Conservation (phyloP, 2,797 vertebrate genomes). For the Tauraco hartlaubi region DNA sequence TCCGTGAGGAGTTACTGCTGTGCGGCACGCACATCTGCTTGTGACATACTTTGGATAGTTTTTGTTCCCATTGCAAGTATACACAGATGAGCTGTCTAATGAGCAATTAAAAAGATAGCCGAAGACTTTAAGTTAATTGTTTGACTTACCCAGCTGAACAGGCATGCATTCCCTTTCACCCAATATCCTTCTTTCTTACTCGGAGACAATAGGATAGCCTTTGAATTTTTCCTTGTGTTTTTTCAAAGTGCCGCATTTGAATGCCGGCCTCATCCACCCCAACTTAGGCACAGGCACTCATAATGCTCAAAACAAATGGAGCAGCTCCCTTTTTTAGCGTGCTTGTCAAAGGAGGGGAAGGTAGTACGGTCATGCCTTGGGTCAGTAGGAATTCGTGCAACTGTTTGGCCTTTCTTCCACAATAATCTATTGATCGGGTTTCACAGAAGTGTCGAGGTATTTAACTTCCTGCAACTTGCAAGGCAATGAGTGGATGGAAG, state of each 20-base stretch:
- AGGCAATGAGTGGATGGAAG: not conserved
- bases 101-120: slow-evolving; percentile 24
- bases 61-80: not conserved
- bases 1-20: not conserved
- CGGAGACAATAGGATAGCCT: not conserved
- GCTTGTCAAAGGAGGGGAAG: not conserved
- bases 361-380: not conserved
- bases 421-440: not conserved
- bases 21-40: not conserved
- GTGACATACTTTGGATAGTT: not conserved
- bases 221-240: not conserved
- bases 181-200: not conserved
- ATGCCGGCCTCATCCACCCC: not conserved
- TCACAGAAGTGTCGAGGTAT: not conserved
- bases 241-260: not conserved
- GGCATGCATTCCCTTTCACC: not conserved
- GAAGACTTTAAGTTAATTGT: not conserved
- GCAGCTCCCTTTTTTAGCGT: not conserved
- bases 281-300: not conserved
- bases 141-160: not conserved
- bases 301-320: not conserved
- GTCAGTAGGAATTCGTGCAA: not conserved
- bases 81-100: not conserved
- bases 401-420: not conserved
- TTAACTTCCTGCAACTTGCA: slow-evolving; percentile 12